phyloP scores from a whole-genome alignment of 2,888 invertebrate species.

The Lycia hirtaria region DNA sequence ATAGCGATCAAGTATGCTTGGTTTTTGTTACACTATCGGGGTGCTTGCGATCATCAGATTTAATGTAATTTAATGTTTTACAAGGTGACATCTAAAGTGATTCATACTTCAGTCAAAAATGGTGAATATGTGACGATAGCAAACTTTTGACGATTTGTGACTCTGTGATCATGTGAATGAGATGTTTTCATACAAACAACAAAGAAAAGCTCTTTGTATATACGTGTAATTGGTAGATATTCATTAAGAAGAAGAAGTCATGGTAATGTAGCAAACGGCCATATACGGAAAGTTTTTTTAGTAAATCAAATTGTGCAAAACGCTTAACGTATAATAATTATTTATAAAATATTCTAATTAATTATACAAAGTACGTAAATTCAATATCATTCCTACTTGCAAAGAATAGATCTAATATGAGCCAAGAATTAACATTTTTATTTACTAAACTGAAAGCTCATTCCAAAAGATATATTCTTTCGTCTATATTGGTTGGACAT shows the following conservation, averaged over 20 bases:
- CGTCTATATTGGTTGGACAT: too few species aligned
- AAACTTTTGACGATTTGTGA: conserved; percentile 28
- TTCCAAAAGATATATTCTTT: too few species aligned
- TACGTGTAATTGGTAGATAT: neutral
- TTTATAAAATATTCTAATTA: too few species aligned
- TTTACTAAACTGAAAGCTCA: too few species aligned
- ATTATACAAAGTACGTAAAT: too few species aligned
- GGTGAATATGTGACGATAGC: neutral
- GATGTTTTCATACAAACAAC: conserved; percentile 4
- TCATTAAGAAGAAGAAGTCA: neutral
- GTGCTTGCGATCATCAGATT: conserved; percentile 34
- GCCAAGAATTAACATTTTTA: too few species aligned
- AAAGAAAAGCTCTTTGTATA: neutral
- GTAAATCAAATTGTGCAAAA: too few species aligned
- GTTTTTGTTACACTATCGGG: conserved; percentile 45
- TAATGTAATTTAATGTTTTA: conserved; percentile 22
- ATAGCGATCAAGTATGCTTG: conserved; percentile 64
- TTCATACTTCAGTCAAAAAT: neutral
- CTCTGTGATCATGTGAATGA: conserved; percentile 29
- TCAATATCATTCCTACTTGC: too few species aligned
- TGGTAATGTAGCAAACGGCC: conserved; percentile 45
- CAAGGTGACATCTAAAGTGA: conserved; percentile 11
- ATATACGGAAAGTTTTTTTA: neutral
- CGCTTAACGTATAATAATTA: too few species aligned
- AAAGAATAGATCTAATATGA: too few species aligned